Evolutionary conservation across 92 coral and sea anemone genomes (phyloP), one percentile per base, ranked within the genome.

Genomic region (Epizoanthus stellaris): DNA sequence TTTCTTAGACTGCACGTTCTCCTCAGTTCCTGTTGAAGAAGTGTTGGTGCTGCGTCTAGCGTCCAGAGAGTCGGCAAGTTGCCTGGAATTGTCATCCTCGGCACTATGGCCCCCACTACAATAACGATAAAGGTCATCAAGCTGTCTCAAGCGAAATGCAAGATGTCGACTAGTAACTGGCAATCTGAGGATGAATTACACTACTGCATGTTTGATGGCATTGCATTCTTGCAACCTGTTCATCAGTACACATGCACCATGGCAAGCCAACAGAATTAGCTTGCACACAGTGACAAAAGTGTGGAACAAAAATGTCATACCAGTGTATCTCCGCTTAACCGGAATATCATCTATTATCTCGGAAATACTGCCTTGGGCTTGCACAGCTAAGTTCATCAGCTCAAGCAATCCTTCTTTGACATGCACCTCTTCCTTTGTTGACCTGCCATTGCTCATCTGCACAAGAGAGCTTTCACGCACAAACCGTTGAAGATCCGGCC

Each of bases 211-310:
- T n/a, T 79, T 64, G 23, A 47, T 6, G 23, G 39, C 21, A 19
- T 7, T 63, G 70, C 83, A 79, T 17, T 63, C 83, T 43, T 79
- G 83, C 73, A 79, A 79, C 83, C 83, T 61, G 43, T 43, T n/a
- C 13, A 79, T 14, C 56, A 63, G 49, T 16, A 11, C 21, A 59
- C 72, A 79, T 43, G 53, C 1, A 16, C 83, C 42, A 79, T 79
- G 61, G 17, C 83, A 62, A 16, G 23, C 59, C 64, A 42, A 7
- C 52, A 79, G 42, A 39, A 79, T 6, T 12, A 79, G 36, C 45
- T 64, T 79, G 61, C 83, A 62, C 40, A 63, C 9, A 1, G 14
- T 2, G 7, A 79, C 16, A 20, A 79, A 4, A 2, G 58, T 73
- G 20, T 20, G 47, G n/a, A 20, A 10, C 54, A 79, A 43, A 21